Evolutionary conservation across 2,113 vertebrate genomes (phyloP), one percentile per base, ranked within the genome.

Genomic region (Clarias macrocephalus): DNA sequence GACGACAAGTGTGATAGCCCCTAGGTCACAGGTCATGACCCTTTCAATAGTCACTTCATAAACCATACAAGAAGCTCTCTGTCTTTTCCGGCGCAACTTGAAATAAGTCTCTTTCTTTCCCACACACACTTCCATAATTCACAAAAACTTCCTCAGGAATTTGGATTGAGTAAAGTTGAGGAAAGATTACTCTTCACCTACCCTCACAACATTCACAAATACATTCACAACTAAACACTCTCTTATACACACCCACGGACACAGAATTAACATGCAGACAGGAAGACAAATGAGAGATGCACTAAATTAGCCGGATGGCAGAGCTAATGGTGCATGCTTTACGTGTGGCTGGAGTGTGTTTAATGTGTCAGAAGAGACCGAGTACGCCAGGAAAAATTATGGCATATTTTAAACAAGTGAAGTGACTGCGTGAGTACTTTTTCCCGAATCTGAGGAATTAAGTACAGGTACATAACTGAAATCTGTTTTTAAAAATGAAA

Each of bases 11-110:
- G 59, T 85, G 84, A 88, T 84, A 75, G 83, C 80, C 83, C 11
- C 62, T 48, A 65, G 80, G 86, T 89, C 89, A 88, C 60, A 85
- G 86, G 80, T 80, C 82, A 28, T 83, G 80, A 89, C 56, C 89
- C 56, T 63, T 86, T 87, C 59, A 72, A n/a, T 52, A 84, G n/a
- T 80, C 56, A 56, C 57, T 85, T 72, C 83, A 89, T 80, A 62
- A 88, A 86, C 52, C 12, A 83, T 66, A 83, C 52, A 80, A 79
- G 68, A 88, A 37, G 86, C 80, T 72, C 65, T 75, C 63, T 66
- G n/a, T 70, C 59, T 73, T 16, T 81, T 52, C 15, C 66, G 25
- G 77, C 19, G 23, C 42, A 56, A 48, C 81, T 80, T 81, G 25
- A 82, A 89, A 85, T 75, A 48, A 54, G 30, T 48, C 19, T 83